phyloP scores from a whole-genome alignment of 2,888 invertebrate genomes.

The Frankliniella fusca region DNA sequence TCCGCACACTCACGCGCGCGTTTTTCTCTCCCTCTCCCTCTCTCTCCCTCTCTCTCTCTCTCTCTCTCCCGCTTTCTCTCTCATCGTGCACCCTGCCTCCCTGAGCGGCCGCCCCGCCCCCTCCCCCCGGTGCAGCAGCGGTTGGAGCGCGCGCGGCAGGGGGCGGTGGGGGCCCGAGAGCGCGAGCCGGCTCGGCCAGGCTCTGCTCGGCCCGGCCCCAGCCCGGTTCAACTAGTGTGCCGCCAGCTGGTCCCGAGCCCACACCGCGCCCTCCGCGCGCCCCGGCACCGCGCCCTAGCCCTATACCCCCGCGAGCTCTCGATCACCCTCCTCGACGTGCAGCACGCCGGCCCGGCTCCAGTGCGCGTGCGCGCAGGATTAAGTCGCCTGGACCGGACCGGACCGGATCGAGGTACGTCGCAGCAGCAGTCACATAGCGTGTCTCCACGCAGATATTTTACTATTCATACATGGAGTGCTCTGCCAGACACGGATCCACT shows the following conservation, averaged over 20 bases:
- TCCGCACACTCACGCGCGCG: too few species aligned
- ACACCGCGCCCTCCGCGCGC: constrained; percentile 3
- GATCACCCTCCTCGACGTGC: neutral
- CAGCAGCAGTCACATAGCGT: too few species aligned
- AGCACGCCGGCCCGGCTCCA: neutral
- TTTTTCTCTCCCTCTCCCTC: too few species aligned
- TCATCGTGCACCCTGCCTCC: too few species aligned
- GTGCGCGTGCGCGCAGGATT: neutral
- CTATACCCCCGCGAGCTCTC: neutral
- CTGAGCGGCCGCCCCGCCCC: neutral
- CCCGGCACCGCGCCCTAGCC: neutral
- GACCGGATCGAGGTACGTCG: too few species aligned
- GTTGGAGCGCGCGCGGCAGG: neutral
- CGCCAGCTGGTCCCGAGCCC: neutral
- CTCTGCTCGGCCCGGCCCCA: neutral
- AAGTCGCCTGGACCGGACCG: too few species aligned
- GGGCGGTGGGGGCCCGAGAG: neutral
- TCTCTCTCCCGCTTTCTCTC: too few species aligned
- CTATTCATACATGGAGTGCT: too few species aligned
- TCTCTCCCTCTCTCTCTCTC: too few species aligned
- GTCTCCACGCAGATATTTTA: too few species aligned
- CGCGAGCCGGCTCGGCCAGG: neutral
- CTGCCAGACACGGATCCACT: too few species aligned
- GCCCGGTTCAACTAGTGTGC: constrained; percentile 18
- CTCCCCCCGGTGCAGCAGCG: neutral